Evolutionary conservation across 2,888 invertebrate genomes (phyloP), one percentile per base, ranked within the genome.

Genomic region (Pimpla rufipes): DNA sequence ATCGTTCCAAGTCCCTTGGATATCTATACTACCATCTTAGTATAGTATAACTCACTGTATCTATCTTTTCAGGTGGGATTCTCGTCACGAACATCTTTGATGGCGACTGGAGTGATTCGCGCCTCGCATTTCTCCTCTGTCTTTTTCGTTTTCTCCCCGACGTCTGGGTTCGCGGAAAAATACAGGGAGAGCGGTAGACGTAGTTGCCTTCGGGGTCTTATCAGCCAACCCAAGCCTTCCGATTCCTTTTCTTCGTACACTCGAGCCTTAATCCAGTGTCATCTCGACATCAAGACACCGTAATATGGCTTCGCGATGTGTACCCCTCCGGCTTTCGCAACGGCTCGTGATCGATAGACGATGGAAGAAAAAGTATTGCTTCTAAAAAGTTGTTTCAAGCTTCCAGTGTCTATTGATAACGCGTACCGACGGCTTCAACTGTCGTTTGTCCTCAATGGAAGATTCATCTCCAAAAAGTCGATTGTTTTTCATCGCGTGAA

Each of bases 1-100:
- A 88, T 89, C 88, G 87, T 79, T 45, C 71, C 18, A 13, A n/a
- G n/a, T 16, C n/a, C 13, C 40, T 6, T 40, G 52, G 23, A 80
- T 71, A 73, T 68, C 50, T 71, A 45, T 55, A 42, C 70, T 21
- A 23, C 67, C 73, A 67, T 52, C 37, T 45, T 21, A 75, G 87
- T 85, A 45, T 21, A 40, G 71, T 67, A 75, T 73, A 76, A 81
- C 81, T 81, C 66, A 45, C 67, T 77, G 88, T 89, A 91, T 90
- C 90, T 89, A 90, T 91, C 89, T 89, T 86, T 86, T 66, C 73
- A 47, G 86, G 85, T 82, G 68, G 87, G 89, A 92, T 92, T 92
- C 92, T 78, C 88, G 85, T 88, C 92, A 92, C 91, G 91, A 91
- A 90, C 91, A 88, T 89, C 91, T 92, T 90, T 90, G 92, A 92